These are phyloP conservation scores for Rana temporaria DNA, from an alignment of 2,113 vertebrate species.

Conservation along the genomic window DNA sequence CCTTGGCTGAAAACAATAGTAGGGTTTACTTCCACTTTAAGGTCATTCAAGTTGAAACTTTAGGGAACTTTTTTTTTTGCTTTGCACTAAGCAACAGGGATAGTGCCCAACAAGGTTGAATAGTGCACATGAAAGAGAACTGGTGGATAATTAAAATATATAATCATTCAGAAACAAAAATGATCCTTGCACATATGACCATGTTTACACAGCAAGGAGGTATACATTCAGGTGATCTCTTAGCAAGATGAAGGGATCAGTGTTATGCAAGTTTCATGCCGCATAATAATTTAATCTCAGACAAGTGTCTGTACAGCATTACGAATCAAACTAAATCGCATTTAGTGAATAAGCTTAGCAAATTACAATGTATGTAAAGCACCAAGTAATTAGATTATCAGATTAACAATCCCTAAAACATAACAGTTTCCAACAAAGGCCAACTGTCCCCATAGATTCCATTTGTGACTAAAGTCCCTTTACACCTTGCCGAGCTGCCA, in stretches of 20 bases:
- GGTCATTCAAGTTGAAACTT: too few relatives aligned
- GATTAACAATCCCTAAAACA: constrained; percentile 2
- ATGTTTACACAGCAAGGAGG: too few relatives aligned
- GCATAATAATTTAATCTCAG: not conserved
- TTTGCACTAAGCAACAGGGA: too few relatives aligned
- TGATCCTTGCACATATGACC: too few relatives aligned
- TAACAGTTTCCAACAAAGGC: not conserved
- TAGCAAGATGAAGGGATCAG: not conserved
- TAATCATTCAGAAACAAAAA: too few relatives aligned
- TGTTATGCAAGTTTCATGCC: not conserved
- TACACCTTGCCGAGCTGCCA: constrained; percentile 10
- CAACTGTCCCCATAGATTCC: not conserved
- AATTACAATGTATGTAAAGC: not conserved
- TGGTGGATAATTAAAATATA: too few relatives aligned
- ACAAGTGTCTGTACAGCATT: not conserved
- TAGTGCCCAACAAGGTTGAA: too few relatives aligned
- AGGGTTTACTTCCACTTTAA: too few relatives aligned
- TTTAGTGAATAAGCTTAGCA: constrained; percentile 1
- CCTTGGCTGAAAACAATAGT: too few relatives aligned
- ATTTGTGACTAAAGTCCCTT: constrained; percentile 5
- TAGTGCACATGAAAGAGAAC: too few relatives aligned
- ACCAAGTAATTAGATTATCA: constrained; percentile 25
- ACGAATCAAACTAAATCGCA: not conserved
- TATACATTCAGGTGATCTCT: not conserved
- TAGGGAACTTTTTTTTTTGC: too few relatives aligned